Evolutionary conservation across 2,797 vertebrate species (phyloP), one percentile per base, ranked within the genome.

Genomic region (Crenuchus spilurus): DNA sequence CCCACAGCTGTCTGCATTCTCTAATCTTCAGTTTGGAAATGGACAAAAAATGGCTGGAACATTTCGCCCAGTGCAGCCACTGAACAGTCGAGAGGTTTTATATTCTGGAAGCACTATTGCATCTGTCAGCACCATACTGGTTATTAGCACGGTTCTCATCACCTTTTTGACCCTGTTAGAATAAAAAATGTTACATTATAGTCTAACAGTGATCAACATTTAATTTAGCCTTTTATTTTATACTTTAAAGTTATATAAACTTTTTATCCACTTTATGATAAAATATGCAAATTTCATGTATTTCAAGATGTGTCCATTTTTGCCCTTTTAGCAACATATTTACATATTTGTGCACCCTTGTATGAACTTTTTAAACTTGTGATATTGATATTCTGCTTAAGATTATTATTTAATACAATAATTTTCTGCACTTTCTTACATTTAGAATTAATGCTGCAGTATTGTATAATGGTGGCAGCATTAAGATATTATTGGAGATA

Each of bases 1-100:
- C n/a, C n/a, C 46, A 0, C 86, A 94, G 94, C 83, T 95, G 1
- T 11, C 83, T 30, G 70, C 68, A 0, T 95, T 95, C 81, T 90
- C 82, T 11, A 1, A 73, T 65, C 83, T 88, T 16, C 46, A 52
- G 28, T 92, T 81, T 83, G 5, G 46, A 3, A 78, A 73, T 2
- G 83, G 82, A 0, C 28, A 74, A 1, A 0, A 0, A 0, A 95
- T 96, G 93, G 64, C 1, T 0, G 88, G 88, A 18, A 96, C 91
- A 0, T 90, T 91, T 87, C 91, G 95, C 6, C 93, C 92, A 0
- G 14, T 70, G 14, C 94, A 95, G 82, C 71, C 51, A 0, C 55
- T 86, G 58, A 80, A 88, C 0, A n/a, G 1, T 0, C 92, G 95
- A 30, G 0, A 0, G 0, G 91, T 97, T 55, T 88, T 73, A 77